phyloP scores from a whole-genome alignment of 2,797 vertebrate genomes.

The Sebastes umbrosus region DNA sequence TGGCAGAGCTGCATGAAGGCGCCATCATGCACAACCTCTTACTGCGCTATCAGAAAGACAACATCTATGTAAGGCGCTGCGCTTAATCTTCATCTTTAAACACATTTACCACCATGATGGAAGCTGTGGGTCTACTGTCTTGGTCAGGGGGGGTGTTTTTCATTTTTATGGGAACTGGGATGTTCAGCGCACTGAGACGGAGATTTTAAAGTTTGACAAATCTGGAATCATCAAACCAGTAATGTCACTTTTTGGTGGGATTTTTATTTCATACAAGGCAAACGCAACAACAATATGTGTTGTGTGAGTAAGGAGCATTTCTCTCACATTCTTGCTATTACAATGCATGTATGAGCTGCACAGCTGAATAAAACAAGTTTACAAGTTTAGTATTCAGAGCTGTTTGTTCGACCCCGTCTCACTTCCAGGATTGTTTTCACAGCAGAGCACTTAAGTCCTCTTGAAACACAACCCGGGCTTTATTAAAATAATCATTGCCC shows the following conservation, averaged over 20 bases:
- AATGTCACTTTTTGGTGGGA: background rate
- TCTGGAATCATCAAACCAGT: background rate
- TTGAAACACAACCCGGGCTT: conserved; percentile 39
- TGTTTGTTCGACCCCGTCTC: conserved; percentile 21
- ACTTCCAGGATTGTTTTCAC: conserved; percentile 40
- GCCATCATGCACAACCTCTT: conserved; percentile 93
- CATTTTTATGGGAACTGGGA: background rate
- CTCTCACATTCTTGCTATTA: background rate
- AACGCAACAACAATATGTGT: background rate
- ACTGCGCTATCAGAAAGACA: conserved; percentile 87
- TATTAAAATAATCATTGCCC: conserved; percentile 56
- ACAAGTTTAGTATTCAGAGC: background rate
- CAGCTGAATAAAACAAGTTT: background rate
- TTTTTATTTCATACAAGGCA: accelerated
- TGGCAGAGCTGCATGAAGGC: conserved; percentile 90
- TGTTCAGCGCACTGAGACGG: background rate
- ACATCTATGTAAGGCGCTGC: conserved; percentile 88
- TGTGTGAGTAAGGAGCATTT: background rate
- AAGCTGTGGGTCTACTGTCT: background rate
- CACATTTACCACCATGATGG: background rate
- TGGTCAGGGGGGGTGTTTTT: background rate
- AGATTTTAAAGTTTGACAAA: background rate
- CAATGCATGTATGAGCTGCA: background rate
- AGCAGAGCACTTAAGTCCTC: background rate
- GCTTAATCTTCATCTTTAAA: background rate